Conservation (phyloP, 2,797 vertebrate species). For the Psittacula derbiana region DNA sequence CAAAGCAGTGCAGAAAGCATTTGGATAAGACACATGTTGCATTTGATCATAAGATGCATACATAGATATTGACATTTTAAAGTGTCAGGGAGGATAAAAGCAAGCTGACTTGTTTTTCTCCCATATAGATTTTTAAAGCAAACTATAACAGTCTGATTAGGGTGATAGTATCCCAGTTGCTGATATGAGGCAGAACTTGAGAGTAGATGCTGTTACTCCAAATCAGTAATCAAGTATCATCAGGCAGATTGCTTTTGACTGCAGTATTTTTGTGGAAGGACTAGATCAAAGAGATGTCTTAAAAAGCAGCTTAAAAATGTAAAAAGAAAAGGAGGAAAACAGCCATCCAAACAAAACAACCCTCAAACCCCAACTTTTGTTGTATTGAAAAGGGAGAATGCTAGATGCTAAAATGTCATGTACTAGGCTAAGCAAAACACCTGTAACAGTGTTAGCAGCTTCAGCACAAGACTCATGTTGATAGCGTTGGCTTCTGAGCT, state of each 20-base stretch:
- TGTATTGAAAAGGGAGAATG: neutral
- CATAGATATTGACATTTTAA: neutral
- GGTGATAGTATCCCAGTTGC: neutral
- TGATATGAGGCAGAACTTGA: neutral
- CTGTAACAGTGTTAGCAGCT: neutral
- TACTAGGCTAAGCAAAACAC: neutral
- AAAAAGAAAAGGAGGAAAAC: neutral
- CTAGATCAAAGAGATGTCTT: neutral
- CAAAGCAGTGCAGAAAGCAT: neutral
- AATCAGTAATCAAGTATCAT: neutral
- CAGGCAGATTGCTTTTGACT: neutral
- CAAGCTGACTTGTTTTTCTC: neutral
- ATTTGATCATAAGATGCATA: neutral
- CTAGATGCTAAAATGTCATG: neutral
- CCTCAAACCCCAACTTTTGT: fast-evolving
- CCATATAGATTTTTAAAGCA: neutral
- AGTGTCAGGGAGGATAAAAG: neutral
- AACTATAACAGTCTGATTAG: neutral
- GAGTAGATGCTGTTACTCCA: neutral
- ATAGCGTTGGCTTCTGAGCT: fast-evolving
- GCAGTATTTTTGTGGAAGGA: neutral
- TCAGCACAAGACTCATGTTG: neutral
- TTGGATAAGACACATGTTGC: neutral
- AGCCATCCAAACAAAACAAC: neutral
- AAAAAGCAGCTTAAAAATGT: neutral